Conservation (phyloP, 2,113 vertebrate genomes). For the Anoura caudifer region DNA sequence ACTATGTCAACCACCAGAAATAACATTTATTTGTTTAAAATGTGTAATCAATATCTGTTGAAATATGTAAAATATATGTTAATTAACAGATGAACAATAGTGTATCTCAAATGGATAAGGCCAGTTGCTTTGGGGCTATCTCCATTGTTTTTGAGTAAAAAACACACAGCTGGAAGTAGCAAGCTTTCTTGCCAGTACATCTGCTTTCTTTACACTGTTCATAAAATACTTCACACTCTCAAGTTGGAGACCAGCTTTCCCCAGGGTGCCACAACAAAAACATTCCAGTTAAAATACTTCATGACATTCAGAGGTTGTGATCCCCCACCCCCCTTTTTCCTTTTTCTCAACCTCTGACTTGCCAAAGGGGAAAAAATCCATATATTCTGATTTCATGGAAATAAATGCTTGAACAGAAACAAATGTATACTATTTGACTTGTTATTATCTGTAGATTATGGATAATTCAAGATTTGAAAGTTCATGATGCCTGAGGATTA, state of each 20-base stretch:
- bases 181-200: slow-evolving; percentile 7
- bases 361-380: not conserved
- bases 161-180: not conserved
- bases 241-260: slow-evolving; percentile 15
- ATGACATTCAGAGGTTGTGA: not conserved
- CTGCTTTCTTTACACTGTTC: slow-evolving; percentile 19
- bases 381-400: slow-evolving; percentile 50
- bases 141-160: slow-evolving; percentile 13
- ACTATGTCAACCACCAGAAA: not conserved
- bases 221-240: not conserved
- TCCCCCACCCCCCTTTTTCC: not conserved
- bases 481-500: not conserved
- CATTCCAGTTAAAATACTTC: slow-evolving; percentile 38
- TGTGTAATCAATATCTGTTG: not conserved
- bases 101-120: not conserved
- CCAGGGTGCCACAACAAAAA: slow-evolving; percentile 1
- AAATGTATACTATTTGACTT: slow-evolving; percentile 22
- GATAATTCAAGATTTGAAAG: not conserved
- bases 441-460: not conserved
- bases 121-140: not conserved
- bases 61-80: not conserved
- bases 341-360: slow-evolving; percentile 8
- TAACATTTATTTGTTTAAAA: not conserved
- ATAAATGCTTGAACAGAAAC: slow-evolving; percentile 23
- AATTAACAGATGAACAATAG: not conserved